Base-by-base conservation (phyloP, 2,797 vertebrate genomes). In the Chlorospingus semifuscus region DNA sequence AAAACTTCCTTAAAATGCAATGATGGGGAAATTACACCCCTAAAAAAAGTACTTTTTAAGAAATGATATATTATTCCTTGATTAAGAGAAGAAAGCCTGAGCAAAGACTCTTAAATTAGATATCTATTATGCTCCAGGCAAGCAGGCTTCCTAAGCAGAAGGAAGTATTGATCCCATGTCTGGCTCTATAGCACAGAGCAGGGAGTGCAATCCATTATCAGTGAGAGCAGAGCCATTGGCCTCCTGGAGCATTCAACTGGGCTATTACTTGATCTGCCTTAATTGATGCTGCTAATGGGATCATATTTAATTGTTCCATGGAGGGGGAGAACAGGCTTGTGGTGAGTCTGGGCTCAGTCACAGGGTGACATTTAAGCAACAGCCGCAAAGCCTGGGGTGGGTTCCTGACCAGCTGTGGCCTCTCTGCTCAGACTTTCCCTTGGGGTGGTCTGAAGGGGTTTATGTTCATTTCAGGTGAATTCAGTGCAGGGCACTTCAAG, bases 251-350 rank as follows among this genome's bases (percentile, higher is more conserved):
- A 96, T 98, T 97, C 98, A 97, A 95, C 97, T 98, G 98, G 95
- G 86, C 97, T 97, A 96, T 98, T 98, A 98, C 96, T 98, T 98
- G 98, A 97, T 98, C 97, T 97, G 75, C 96, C 95, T 97, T 98
- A 98, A 97, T 97, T 98, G 97, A 98, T 97, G 95, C 81, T 94
- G 87, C 94, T 98, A 98, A 97, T 97, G 97, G 96, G 94, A 97
- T 98, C 96, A 95, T 98, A 97, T 97, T 97, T 98, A 98, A 97
- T 97, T 98, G 95, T 93, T 97, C 78, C 78, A 86, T 94, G 91
- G 80, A 87, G 94, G 91, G 85, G 94, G 95, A 83, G 93, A 97
- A 95, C 42, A 68, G 90, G 79, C 91, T 96, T 97, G 94, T 96
- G 97, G 96, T 88, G 95, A 97, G 91, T 91, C 89, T 96, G 63